Conservation (phyloP, 2,888 invertebrate species). For the Anoplius nigerrimus region DNA sequence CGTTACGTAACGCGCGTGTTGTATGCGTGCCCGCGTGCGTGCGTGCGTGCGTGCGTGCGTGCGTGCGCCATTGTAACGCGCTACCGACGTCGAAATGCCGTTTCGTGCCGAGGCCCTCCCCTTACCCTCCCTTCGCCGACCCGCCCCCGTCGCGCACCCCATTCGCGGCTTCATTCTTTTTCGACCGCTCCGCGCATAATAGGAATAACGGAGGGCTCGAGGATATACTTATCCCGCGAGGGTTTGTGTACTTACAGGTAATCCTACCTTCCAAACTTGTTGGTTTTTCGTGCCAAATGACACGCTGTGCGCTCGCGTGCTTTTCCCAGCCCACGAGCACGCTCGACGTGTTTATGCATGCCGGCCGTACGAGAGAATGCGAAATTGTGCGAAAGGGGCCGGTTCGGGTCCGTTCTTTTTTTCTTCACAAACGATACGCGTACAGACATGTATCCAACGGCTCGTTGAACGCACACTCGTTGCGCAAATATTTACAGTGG, state of each 20-base stretch:
- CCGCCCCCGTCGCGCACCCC: constrained; percentile 22
- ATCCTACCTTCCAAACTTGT: constrained; percentile 45
- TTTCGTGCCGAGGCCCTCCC: constrained; percentile 12
- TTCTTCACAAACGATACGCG: no score
- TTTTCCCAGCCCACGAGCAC: constrained; percentile 24
- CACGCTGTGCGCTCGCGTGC: constrained; percentile 43
- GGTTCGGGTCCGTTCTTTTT: no score
- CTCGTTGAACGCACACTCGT: no score
- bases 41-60: constrained; percentile 18
- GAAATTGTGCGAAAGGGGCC: no score
- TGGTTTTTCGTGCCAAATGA: constrained; percentile 52
- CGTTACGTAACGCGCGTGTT: constrained; percentile 52
- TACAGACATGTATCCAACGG: no score
- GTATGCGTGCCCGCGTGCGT: no score
- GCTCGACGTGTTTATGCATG: no score
- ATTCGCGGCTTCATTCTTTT: background rate
- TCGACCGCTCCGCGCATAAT: no score
- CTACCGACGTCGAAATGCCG: constrained; percentile 23
- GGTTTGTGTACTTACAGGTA: constrained; percentile 6
- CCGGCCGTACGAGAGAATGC: no score
- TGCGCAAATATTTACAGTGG: no score
- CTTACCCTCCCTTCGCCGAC: constrained; percentile 24
- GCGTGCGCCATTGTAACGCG: constrained; percentile 24
- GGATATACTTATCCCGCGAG: constrained; percentile 20
- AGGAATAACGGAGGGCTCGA: constrained; percentile 13